Conservation (phyloP, 2,113 vertebrate genomes). For the Oryzias curvinotus region DNA sequence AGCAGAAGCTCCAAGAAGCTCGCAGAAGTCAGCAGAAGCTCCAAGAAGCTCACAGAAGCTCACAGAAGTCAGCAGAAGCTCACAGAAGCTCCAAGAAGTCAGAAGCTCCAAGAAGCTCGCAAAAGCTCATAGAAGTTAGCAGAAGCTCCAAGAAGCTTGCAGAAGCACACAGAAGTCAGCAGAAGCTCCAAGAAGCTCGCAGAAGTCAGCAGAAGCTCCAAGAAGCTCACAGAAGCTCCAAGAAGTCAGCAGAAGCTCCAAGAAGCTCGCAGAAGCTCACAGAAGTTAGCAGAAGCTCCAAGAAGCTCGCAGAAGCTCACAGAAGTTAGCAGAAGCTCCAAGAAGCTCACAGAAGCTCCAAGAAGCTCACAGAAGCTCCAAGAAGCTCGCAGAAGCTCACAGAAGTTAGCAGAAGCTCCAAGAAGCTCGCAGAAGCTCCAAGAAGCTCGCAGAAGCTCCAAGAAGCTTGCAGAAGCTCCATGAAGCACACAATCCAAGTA, state of each 20-base stretch:
- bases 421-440: constrained; percentile 29
- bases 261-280: no score
- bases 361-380: constrained; percentile 40
- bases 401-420: not conserved
- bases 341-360: constrained; percentile 8
- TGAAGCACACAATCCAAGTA: not conserved
- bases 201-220: constrained; percentile 30
- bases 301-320: constrained; percentile 38
- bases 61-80: constrained; percentile 21
- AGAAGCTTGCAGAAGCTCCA: constrained; percentile 30
- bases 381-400: constrained; percentile 12
- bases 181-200: constrained; percentile 16
- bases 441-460: not conserved
- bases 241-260: constrained; percentile 15
- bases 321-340: constrained; percentile 12
- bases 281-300: constrained; percentile 20
- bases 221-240: constrained; percentile 28
- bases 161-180: no score
- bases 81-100: no score
- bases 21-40: not conserved
- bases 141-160: constrained; percentile 14
- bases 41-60: constrained; percentile 43
- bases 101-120: constrained; percentile 16
- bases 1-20: not conserved
- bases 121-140: constrained; percentile 39